Conservation (phyloP, 2,888 invertebrate species). For the Conistra vaccinii region DNA sequence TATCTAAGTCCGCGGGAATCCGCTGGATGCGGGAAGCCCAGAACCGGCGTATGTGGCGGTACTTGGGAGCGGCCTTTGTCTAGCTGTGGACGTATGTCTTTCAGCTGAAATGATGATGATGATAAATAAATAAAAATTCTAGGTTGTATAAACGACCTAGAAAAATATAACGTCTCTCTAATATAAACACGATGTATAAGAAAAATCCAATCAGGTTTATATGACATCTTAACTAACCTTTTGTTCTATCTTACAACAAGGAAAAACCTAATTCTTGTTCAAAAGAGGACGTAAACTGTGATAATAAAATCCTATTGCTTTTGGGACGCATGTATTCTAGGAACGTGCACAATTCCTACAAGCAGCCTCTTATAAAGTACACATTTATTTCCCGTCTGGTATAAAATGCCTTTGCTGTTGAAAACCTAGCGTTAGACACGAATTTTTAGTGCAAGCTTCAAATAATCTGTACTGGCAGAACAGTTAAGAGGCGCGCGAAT, state of each 20-base stretch:
- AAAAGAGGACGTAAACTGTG: background rate
- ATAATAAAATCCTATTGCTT: conserved; percentile 17
- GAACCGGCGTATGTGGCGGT: too few relatives aligned
- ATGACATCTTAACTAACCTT: background rate
- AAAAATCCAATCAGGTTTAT: background rate
- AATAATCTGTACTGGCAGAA: too few relatives aligned
- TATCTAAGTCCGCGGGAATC: too few relatives aligned
- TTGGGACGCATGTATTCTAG: background rate
- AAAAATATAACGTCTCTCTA: background rate
- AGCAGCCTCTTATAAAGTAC: background rate
- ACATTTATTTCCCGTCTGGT: too few relatives aligned
- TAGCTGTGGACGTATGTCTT: too few relatives aligned
- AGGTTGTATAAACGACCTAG: background rate
- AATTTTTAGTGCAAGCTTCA: background rate
- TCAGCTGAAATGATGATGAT: too few relatives aligned
- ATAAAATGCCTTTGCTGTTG: background rate
- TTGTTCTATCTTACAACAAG: background rate
- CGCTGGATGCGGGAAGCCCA: too few relatives aligned
- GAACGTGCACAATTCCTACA: background rate
- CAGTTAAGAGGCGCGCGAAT: background rate
- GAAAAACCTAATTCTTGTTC: background rate
- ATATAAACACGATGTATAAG: too few relatives aligned
- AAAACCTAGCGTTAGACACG: too few relatives aligned
- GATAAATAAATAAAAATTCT: background rate
- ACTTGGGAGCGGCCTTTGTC: too few relatives aligned